Evolutionary conservation across 30 jellyfish, hydroid and myxozoan species (phyloP).

Genomic region (Chironex yamaguchii): DNA sequence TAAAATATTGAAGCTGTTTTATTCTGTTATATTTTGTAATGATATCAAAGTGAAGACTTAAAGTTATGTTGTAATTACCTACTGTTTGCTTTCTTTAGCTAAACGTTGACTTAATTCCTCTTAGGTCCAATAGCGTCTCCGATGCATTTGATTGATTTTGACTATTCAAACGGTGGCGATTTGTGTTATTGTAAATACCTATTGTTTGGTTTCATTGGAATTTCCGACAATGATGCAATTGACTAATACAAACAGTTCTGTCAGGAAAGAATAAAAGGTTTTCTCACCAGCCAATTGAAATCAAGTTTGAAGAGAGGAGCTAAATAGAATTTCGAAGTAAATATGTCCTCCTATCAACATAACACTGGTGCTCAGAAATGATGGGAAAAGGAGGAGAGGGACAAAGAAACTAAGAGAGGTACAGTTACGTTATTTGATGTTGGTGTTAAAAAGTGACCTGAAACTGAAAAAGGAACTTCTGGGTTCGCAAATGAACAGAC

Average conservation of each 20-base stretch:
- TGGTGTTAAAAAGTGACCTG: conserved; percentile 14
- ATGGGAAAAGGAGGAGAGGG: conserved; percentile 4
- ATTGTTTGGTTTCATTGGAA: not conserved
- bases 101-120: not conserved
- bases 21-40: conserved; percentile 33
- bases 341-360: conserved; percentile 30
- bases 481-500: not conserved
- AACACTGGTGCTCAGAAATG: conserved; percentile 40
- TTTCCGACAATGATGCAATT: conserved; percentile 17
- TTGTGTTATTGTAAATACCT: conserved; percentile 9
- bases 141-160: not conserved
- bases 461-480: conserved; percentile 6
- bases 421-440: conserved; percentile 27
- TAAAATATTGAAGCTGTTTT: conserved; percentile 12
- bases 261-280: no score
- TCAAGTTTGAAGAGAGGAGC: not conserved
- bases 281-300: no score
- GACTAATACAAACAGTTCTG: not conserved
- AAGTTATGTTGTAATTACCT: not conserved
- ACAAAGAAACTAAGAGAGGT: conserved; percentile 32
- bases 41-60: conserved; percentile 13
- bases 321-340: not conserved
- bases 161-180: conserved; percentile 1
- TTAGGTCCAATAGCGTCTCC: not conserved
- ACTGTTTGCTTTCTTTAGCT: not conserved